Base-by-base conservation (phyloP, 2,888 invertebrate genomes). In the Calameuta pallipes region DNA sequence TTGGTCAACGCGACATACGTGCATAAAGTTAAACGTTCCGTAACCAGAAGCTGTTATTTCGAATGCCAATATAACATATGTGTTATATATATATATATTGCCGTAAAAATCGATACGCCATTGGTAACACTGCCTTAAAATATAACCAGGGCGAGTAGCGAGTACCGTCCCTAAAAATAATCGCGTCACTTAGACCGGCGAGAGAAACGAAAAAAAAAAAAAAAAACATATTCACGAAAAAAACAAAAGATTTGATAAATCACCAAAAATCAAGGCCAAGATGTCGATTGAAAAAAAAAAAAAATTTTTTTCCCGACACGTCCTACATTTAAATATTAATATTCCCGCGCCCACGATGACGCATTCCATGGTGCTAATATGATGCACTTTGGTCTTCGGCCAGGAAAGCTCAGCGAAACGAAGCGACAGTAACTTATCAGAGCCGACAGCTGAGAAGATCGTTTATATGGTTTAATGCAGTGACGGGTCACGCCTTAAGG, bases 1-100 rank as follows among this genome's bases (percentile, higher is more conserved):
- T 84, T 82, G 84, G 82, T 80, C 83, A 83, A 82, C 81, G 82
- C 82, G 80, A 80, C 80, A 81, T 83, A 82, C 84, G 83, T 82
- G 83, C 83, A 84, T 84, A 84, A 84, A 82, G 80, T 78, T 83
- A 80, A 74, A 77, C 69, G 82, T 82, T 56, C 56, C 56, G 56
- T 56, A 56, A 56, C 56, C 23, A 23, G 23, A 56, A 56, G 23
- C 56, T 23, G 56, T 56, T 56, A 56, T 56, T 56, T 56, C 56
- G 56, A 56, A 56, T 9, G 56, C 6, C 15, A 23, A 6, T 41
- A 23, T 1, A 41, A 41, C 6, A 15, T 15, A 36, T 11, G 11
- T 11, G 11, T 11, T 12, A 36, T 12, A 36, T 12, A 36, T 12
- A 36, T 12, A 2, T 6, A 23, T 41, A 23, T 23, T 0, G 15